Evolutionary conservation across 2,888 invertebrate species (phyloP).

Genomic region (Campoplex nolae): DNA sequence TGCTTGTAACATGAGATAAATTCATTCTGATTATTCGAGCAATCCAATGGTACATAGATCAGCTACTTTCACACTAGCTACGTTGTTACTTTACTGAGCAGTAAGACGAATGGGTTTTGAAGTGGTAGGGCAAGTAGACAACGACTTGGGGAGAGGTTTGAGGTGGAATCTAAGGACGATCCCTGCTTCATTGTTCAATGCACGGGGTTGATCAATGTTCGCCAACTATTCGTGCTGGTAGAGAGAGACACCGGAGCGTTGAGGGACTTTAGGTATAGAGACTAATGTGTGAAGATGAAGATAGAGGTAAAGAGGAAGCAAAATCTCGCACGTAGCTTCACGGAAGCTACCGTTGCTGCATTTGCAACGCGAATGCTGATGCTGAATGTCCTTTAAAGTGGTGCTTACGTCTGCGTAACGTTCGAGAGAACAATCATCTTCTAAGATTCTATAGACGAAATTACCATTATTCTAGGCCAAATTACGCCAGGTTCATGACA

Average conservation of each 20-base stretch:
- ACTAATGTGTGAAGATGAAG: constrained; percentile 46
- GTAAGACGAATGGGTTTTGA: constrained; percentile 71
- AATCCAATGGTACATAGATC: constrained; percentile 49
- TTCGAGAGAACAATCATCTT: constrained; percentile 75
- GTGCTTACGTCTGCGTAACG: constrained; percentile 45
- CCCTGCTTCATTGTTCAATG: constrained; percentile 79
- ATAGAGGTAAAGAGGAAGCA: constrained; percentile 33
- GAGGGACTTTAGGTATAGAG: constrained; percentile 28
- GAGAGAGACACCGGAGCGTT: constrained; percentile 48
- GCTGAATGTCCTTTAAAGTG: constrained; percentile 72
- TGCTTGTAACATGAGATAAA: not conserved
- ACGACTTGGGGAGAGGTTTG: constrained; percentile 77
- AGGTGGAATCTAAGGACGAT: constrained; percentile 77
- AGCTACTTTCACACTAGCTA: constrained; percentile 44
- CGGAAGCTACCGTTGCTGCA: constrained; percentile 56
- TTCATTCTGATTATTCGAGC: constrained; percentile 6
- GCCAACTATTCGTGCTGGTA: constrained; percentile 75
- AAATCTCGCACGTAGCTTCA: constrained; percentile 57
- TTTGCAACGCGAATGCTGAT: constrained; percentile 75
- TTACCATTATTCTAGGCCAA: constrained; percentile 74
- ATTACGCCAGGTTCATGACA: constrained; percentile 51
- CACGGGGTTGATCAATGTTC: constrained; percentile 79
- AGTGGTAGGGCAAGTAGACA: constrained; percentile 65
- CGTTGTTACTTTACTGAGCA: constrained; percentile 54
- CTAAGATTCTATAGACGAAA: constrained; percentile 76